Conservation (phyloP, 2,888 invertebrate genomes). For the Resseliella maxima region DNA sequence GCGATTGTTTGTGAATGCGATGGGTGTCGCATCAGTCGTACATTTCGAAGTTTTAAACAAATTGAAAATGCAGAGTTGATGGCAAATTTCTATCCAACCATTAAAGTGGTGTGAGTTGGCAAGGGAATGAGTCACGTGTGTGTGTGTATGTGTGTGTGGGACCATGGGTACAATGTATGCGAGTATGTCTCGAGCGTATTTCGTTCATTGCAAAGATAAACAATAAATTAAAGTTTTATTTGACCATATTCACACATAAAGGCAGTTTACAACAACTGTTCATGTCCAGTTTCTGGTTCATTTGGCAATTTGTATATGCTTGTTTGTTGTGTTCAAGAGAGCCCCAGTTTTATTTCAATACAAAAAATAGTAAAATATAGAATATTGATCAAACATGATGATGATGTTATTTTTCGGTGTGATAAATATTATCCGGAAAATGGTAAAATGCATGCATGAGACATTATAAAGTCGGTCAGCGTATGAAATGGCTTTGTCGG, state of each 20-base stretch:
- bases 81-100: background rate
- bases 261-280: background rate
- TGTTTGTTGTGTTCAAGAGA: background rate
- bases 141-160: no score
- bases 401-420: conserved; percentile 40
- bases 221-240: conserved; percentile 51
- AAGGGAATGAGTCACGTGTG: no score
- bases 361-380: background rate
- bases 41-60: conserved; percentile 29
- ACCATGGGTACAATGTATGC: no score
- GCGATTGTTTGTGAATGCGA: conserved; percentile 32
- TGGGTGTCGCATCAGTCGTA: conserved; percentile 29
- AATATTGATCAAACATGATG: conserved; percentile 51
- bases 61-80: conserved; percentile 30
- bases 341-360: no score
- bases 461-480: conserved; percentile 19
- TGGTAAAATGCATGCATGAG: background rate
- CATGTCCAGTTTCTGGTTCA: conserved; percentile 36
- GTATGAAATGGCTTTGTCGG: background rate
- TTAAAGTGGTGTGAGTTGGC: no score
- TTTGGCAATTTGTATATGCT: conserved; percentile 21
- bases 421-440: conserved; percentile 27
- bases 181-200: background rate
- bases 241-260: background rate
- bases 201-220: background rate